Conservation (phyloP, 2,888 invertebrate genomes). For the Acanthosepion lycidas region DNA sequence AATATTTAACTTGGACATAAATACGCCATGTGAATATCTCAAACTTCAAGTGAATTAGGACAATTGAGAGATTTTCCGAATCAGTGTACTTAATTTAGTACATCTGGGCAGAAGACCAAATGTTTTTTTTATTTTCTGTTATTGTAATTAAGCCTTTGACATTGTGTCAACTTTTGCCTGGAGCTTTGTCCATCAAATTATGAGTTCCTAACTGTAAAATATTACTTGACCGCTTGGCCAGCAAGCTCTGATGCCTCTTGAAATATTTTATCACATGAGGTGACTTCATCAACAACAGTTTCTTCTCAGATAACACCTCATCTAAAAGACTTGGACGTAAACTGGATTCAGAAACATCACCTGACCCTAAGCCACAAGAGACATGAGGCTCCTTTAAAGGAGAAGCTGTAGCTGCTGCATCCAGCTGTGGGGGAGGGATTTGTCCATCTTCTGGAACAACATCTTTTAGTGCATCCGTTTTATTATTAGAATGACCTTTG, state of each 20-base stretch:
- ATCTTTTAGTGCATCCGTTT: background rate
- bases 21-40: no score
- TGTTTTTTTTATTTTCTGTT: no score
- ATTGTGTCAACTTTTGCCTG: background rate
- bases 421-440: background rate
- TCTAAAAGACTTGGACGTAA: conserved; percentile 64
- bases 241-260: conserved; percentile 58
- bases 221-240: background rate
- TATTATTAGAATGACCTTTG: background rate
- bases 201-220: background rate
- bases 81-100: no score
- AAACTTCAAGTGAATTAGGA: no score
- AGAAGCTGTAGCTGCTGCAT: background rate
- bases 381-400: background rate
- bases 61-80: no score
- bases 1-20: no score
- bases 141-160: background rate
- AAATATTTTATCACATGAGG: conserved; percentile 65
- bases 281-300: conserved; percentile 66
- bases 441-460: background rate
- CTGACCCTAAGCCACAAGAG: background rate
- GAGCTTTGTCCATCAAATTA: background rate
- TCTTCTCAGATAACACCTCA: conserved; percentile 68
- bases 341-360: background rate
- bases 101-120: no score